Evolutionary conservation across 2,888 invertebrate genomes (phyloP).

Genomic region (Harpalus rufipes): DNA sequence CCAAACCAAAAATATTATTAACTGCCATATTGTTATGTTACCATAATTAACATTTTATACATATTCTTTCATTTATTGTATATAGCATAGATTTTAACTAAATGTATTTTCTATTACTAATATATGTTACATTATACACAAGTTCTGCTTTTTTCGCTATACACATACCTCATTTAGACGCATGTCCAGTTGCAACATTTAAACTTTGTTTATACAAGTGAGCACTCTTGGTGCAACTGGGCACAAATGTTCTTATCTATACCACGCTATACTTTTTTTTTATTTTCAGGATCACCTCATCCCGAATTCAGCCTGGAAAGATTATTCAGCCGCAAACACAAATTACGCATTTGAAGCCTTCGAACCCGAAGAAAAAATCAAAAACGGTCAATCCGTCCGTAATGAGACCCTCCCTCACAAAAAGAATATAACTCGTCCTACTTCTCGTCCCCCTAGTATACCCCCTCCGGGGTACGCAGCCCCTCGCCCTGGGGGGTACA

Average conservation of each 20-base stretch:
- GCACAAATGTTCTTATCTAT: too few relatives aligned
- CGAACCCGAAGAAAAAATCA: constrained; percentile 87
- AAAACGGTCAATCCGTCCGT: constrained; percentile 72
- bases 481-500: constrained; percentile 72
- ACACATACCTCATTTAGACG: too few relatives aligned
- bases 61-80: too few relatives aligned
- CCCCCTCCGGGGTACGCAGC: constrained; percentile 68
- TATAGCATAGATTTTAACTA: too few relatives aligned
- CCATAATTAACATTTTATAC: too few relatives aligned
- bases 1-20: too few relatives aligned
- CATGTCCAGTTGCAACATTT: too few relatives aligned
- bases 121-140: neutral
- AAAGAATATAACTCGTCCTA: constrained; percentile 57
- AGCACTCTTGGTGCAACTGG: too few relatives aligned
- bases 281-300: constrained; percentile 87
- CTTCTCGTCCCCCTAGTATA: constrained; percentile 55
- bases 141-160: neutral
- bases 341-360: constrained; percentile 95
- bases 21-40: too few relatives aligned
- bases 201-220: too few relatives aligned
- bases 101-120: neutral
- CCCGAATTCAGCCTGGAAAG: constrained; percentile 92
- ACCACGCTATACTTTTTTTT: neutral
- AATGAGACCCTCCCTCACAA: constrained; percentile 72
- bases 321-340: constrained; percentile 89